Evolutionary conservation across 2,888 invertebrate genomes (phyloP), one percentile per base, ranked within the genome.

Genomic region (Heterodera filipjevi): DNA sequence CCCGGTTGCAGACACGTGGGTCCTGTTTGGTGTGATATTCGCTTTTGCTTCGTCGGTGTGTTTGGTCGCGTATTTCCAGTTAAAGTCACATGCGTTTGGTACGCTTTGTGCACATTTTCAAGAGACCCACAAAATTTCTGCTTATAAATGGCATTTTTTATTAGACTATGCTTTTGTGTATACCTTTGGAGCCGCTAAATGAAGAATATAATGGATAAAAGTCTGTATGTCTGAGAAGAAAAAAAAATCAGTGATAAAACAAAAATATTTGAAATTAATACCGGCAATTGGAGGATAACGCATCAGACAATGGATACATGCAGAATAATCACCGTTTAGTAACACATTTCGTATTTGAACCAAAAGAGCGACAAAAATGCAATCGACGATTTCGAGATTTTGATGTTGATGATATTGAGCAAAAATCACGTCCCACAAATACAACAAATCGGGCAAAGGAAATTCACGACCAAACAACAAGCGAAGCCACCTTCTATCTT

Each of bases 381-480:
- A 93, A 87, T 93, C 92, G 27, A 93, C 91, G 8, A 92, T 86
- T 76, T 90, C 90, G 84, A 91, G 91, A 32, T 90, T 89, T 32
- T 90, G 89, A 53, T 90, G 93, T 86, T 93, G 93, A 30, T 90
- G 89, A 59, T 90, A 93, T 86, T 93, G 93, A 0, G 93, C 92
- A 90, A 95, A 94, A 82, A 94, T 92, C 77, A 94, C 94, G 85
- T 95, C 94, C 95, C 95, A 95, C 10, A 95, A 90, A 75, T 93
- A 92, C 1, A 95, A 91, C 72, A 94, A 90, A 86, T 94, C 94
- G 75, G 93, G 91, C 79, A 94, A 92, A 2, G 93, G 92, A 90
- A 94, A 94, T 90, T 95, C 95, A 3, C 95, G 92, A 0, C 94
- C 94, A 90, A 95, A 95, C 27, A 95, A 90, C 78, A 95, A 90